Evolutionary conservation across 2,113 vertebrate genomes (phyloP).

Genomic region (Chunga burmeisteri): DNA sequence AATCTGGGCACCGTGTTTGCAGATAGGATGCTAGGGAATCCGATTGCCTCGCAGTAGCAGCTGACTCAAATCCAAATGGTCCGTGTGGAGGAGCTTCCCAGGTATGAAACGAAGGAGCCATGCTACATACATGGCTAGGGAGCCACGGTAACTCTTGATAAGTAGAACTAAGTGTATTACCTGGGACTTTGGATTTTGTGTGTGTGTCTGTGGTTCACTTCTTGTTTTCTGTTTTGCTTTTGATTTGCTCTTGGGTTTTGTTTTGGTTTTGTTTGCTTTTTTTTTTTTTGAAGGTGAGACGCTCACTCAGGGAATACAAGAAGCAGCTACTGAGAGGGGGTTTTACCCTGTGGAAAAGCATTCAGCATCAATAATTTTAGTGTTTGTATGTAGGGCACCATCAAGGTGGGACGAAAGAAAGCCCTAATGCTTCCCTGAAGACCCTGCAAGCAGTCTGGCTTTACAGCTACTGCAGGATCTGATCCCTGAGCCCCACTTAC

Average conservation of each 20-base stretch:
- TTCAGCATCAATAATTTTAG: not conserved
- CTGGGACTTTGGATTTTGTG: not conserved
- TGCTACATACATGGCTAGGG: not conserved
- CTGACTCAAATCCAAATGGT: not conserved
- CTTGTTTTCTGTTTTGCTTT: not conserved
- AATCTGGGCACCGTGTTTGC: not conserved
- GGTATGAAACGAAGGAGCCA: not conserved
- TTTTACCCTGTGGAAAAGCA: not conserved
- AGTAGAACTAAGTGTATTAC: not conserved
- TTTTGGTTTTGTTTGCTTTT: not conserved
- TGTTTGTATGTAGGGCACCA: not conserved
- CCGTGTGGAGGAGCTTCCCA: not conserved
- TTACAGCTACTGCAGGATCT: not conserved
- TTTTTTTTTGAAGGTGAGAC: not conserved
- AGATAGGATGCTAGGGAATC: not conserved
- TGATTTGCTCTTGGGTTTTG: not conserved
- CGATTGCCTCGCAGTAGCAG: fast-evolving
- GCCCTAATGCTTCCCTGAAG: not conserved
- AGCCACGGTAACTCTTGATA: not conserved
- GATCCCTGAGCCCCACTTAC: not conserved
- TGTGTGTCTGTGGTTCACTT: not conserved
- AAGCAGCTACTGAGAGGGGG: not conserved
- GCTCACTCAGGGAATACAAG: not conserved
- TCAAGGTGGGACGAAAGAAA: not conserved
- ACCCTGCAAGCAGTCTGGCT: not conserved